Evolutionary conservation across 2,888 invertebrate genomes (phyloP).

Genomic region (Phoronis australis): DNA sequence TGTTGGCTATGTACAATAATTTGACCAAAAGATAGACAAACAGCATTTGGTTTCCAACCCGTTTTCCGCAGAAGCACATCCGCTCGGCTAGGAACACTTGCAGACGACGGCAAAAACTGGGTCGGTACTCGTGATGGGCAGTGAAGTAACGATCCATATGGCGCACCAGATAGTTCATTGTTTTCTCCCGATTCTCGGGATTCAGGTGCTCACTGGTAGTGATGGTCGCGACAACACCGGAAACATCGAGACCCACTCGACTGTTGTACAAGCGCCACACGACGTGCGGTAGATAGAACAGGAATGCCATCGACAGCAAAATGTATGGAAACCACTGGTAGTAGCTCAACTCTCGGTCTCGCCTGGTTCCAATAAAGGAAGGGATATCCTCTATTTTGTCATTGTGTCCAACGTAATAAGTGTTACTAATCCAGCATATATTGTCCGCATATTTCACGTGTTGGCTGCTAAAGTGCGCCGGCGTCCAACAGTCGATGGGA

Average conservation of each 20-base stretch:
- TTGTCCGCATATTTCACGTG: too few relatives aligned
- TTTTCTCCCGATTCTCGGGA: constrained; percentile 53
- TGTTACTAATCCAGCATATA: too few relatives aligned
- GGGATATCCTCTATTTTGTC: too few relatives aligned
- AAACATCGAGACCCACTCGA: constrained; percentile 56
- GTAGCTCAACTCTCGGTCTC: too few relatives aligned
- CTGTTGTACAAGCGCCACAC: constrained; percentile 55
- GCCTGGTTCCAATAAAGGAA: too few relatives aligned
- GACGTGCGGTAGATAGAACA: constrained; percentile 56
- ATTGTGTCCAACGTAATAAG: too few relatives aligned
- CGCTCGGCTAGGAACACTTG: constrained; percentile 41
- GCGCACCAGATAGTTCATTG: constrained; percentile 54
- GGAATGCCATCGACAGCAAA: constrained; percentile 53
- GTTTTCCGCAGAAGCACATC: constrained; percentile 47
- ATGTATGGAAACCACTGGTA: constrained; percentile 54
- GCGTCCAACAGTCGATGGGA: too few relatives aligned
- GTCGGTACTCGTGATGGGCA: constrained; percentile 43
- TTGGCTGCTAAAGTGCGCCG: too few relatives aligned
- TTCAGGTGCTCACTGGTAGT: constrained; percentile 53
- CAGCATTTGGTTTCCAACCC: constrained; percentile 55
- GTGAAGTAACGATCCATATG: constrained; percentile 56
- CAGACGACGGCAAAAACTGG: constrained; percentile 37
- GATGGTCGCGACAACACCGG: constrained; percentile 46
- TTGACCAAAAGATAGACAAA: constrained; percentile 53
- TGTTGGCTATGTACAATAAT: constrained; percentile 51